Base-by-base conservation (phyloP, 2,888 invertebrate species). In the Cybosia mesomella region DNA sequence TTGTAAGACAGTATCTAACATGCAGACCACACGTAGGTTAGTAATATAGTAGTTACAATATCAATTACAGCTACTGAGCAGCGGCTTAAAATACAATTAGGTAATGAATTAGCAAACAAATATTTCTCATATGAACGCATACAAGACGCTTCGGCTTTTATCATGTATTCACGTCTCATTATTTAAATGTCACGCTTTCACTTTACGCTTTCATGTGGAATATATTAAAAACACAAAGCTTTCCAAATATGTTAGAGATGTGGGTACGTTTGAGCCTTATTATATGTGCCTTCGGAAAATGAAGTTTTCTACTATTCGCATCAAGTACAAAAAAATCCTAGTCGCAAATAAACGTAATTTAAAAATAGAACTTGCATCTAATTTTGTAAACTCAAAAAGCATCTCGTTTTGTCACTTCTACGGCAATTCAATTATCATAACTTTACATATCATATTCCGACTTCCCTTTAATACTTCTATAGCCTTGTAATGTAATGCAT, bases 181-280 rank as follows among this genome's bases (percentile, higher is more conserved):
- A 89, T 89, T 87, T 83, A 87, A 88, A 91, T 86, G 83, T 85
- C 83, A 85, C 79, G 84, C 92, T 92, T 92, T 92, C 92, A 84
- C 91, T 81, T 63, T 60, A 72, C 83, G 87, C 91, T 90, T 90
- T 91, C 90, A 59, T 89, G 87, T 84, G 80, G 86, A 87, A 88
- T 86, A 85, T 85, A 82, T 87, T 74, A 83, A 83, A 84, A 81
- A 81, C 75, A 81, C 83, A 83, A 81, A 84, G 84, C 89, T 89
- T 87, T 89, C 86, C 81, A 84, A 83, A 84, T 72, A 36, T 70
- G 81, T 83, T 79, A 71, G 82, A 82, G 71, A 76, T 73, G 63
- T 70, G 63, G 63, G 65, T 66, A 63, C 66, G 68, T 73, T 72
- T 64, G 49, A 63, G 60, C 24, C 68, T 68, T 73, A 72, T 71